phyloP scores from a whole-genome alignment of 2,113 vertebrate genomes.

The Saguinus imperator region DNA sequence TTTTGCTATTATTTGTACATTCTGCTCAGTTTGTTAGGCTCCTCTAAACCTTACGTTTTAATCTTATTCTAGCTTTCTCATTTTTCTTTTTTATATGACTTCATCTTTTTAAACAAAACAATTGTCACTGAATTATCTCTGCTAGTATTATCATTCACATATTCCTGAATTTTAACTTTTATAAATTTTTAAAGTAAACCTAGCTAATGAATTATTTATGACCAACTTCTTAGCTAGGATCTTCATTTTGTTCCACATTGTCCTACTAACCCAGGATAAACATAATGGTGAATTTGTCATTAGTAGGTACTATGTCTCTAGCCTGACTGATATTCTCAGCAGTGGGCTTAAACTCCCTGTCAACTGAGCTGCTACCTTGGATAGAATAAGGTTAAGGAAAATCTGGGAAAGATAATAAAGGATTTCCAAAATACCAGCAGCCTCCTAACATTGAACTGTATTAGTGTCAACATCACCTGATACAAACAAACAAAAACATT shows the following conservation, averaged over 20 bases:
- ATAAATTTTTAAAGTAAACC: constrained; percentile 67
- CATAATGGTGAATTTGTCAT: constrained; percentile 4
- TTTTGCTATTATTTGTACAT: constrained; percentile 65
- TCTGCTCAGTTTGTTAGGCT: constrained; percentile 41
- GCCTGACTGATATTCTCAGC: not conserved
- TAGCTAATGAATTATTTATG: constrained; percentile 73
- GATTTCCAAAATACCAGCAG: not conserved
- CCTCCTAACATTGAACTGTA: not conserved
- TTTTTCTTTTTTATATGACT: constrained; percentile 52
- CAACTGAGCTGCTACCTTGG: not conserved
- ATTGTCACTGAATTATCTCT: constrained; percentile 66
- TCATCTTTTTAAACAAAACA: constrained; percentile 49
- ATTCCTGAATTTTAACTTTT: constrained; percentile 71
- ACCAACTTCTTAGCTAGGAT: constrained; percentile 9
- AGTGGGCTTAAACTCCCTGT: not conserved
- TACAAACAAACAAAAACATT: not conserved
- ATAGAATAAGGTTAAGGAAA: not conserved
- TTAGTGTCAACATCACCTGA: not conserved
- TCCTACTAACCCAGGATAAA: constrained; percentile 37
- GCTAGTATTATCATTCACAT: constrained; percentile 71
- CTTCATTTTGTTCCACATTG: constrained; percentile 8
- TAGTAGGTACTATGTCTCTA: not conserved
- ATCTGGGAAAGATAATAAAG: not conserved
- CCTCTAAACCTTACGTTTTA: constrained; percentile 54
- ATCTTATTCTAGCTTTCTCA: constrained; percentile 56